These are phyloP conservation scores for Cotesia glomerata DNA, from an alignment of 1,140 invertebrate species.

Conservation along the genomic window DNA sequence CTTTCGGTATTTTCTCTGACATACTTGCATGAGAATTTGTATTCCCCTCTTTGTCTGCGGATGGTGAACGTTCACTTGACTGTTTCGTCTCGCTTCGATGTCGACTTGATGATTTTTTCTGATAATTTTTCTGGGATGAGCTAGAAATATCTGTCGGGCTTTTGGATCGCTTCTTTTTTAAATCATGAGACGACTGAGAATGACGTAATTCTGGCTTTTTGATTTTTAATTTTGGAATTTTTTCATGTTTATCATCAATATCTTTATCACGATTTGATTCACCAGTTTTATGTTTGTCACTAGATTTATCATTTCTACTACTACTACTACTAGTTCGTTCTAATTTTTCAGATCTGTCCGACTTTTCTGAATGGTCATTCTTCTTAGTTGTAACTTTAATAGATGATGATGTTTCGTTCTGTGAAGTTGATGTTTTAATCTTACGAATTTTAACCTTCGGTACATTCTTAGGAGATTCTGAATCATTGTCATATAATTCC, in stretches of 20 bases:
- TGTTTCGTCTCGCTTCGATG: not conserved
- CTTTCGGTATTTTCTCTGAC: constrained; percentile 56
- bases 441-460: constrained; percentile 56
- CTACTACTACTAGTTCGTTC: not conserved
- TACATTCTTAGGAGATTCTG: constrained; percentile 40
- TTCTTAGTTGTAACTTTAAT: not conserved
- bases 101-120: constrained; percentile 28
- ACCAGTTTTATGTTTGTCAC: not conserved
- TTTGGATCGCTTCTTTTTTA: constrained; percentile 36
- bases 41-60: constrained; percentile 21
- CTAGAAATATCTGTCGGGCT: constrained; percentile 20
- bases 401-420: constrained; percentile 2
- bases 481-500: constrained; percentile 37
- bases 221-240: constrained; percentile 49
- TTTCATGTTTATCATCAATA: constrained; percentile 28
- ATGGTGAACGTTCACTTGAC: constrained; percentile 14
- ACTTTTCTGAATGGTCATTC: constrained; percentile 11
- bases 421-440: constrained; percentile 34
- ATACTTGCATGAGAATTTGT: constrained; percentile 24
- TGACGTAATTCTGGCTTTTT: constrained; percentile 35
- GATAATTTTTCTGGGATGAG: constrained; percentile 19
- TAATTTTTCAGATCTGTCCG: not conserved
- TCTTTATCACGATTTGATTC: not conserved
- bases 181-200: constrained; percentile 16
- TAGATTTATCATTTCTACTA: not conserved